phyloP scores from a whole-genome alignment of 2,797 vertebrate genomes.

The Etheostoma nigrum region DNA sequence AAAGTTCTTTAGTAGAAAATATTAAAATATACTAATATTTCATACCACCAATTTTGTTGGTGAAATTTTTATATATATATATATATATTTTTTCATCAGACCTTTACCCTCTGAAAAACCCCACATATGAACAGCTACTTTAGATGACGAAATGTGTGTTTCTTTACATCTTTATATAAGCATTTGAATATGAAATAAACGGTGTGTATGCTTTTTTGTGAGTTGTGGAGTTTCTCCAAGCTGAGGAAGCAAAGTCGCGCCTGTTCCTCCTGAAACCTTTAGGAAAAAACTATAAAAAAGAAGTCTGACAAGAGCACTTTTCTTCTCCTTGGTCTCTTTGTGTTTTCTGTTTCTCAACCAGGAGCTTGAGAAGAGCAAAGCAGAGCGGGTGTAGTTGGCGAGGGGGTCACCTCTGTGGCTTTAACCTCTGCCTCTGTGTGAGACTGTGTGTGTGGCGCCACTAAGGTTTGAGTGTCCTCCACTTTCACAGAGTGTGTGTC shows the following conservation, averaged over 20 bases:
- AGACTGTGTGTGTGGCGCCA: slow-evolving; percentile 16
- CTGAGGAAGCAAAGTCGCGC: not conserved
- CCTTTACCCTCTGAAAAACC: not conserved
- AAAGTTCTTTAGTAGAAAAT: slow-evolving; percentile 44
- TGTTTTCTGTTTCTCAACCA: slow-evolving; percentile 35
- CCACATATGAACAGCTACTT: not conserved
- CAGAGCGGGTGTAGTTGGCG: slow-evolving; percentile 8
- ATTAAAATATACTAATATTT: slow-evolving; percentile 25
- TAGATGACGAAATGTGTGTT: slow-evolving; percentile 21
- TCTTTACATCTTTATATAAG: slow-evolving; percentile 38
- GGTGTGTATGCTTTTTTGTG: slow-evolving; percentile 1
- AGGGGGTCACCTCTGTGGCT: slow-evolving; percentile 13
- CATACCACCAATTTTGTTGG: slow-evolving; percentile 6
- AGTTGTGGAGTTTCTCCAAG: not conserved
- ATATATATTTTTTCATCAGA: slow-evolving; percentile 21
- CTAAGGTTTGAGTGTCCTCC: slow-evolving; percentile 22
- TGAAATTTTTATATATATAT: not conserved
- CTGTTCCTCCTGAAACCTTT: slow-evolving; percentile 19
- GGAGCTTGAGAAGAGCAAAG: slow-evolving; percentile 61
- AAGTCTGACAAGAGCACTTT: not conserved
- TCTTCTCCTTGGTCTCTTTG: slow-evolving; percentile 1
- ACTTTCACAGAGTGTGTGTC: slow-evolving; percentile 34
- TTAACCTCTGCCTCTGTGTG: not conserved
- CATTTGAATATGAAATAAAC: not conserved
- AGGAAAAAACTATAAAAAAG: not conserved